Base-by-base conservation (phyloP, 2,797 vertebrate species). In the Clarias laeviceps region DNA sequence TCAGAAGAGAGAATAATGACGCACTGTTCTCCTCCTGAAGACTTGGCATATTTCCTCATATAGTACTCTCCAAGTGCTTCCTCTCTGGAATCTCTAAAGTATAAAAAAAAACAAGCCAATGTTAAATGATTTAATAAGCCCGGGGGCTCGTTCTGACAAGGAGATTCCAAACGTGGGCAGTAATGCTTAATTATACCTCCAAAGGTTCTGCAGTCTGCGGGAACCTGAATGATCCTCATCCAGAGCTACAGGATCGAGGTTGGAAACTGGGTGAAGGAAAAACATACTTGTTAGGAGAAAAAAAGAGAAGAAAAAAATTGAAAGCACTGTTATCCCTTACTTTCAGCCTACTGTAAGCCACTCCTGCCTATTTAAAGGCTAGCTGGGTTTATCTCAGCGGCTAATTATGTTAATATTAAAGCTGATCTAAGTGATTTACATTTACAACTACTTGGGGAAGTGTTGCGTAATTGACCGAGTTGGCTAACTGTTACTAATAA, bases 11-110 rank as follows among this genome's bases (percentile, higher is more conserved):
- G 82, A 87, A 4, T 5, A 68, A 11, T 82, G 7, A 95, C 97
- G 96, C 92, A 99, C 98, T 97, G 96, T 81, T 99, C 97, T 0
- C 97, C 97, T 84, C 95, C 95, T 0, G 97, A 96, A 0, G 97
- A 96, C 89, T 99, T 98, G 89, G 98, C 98, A 0, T 99, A 99
- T 91, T 99, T 99, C 90, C 97, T 98, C 98, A 98, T 99, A 92
- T 98, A 98, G 89, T 99, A 99, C 85, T 99, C 97, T 1, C 97
- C 97, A 90, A 99, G 84, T 1, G 97, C 97, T 90, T 99, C 98
- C 87, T 98, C 98, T 4, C 97, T 94, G 87, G 97, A 97, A 87
- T 99, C 97, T 91, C 97, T 99, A 92, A 0, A 88, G 87, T 84
- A 87, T 85, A 87, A 12, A 73, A n/a, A 56, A 3, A 68, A 77